Evolutionary conservation across 2,888 invertebrate species (phyloP).

Genomic region (Eucriotettix oculatus): DNA sequence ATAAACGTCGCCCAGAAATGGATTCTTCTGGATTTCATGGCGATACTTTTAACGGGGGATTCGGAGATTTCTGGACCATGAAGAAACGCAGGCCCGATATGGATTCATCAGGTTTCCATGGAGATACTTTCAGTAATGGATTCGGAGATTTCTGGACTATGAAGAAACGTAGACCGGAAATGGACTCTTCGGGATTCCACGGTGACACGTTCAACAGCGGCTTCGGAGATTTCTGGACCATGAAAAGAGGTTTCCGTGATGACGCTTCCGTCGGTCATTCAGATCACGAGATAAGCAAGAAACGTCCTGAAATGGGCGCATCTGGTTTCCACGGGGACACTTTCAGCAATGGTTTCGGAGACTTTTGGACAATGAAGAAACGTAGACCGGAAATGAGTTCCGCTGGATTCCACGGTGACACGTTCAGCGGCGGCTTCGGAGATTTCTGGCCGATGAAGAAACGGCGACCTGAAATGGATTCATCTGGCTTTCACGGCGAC

Average conservation of each 20-base stretch:
- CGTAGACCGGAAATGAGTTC: constrained; percentile 8
- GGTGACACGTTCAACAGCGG: constrained; percentile 20
- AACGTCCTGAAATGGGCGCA: constrained; percentile 14
- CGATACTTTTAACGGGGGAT: neutral
- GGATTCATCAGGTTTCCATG: constrained; percentile 13
- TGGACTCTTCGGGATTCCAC: constrained; percentile 19
- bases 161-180: constrained; percentile 16
- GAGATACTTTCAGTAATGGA: constrained; percentile 17
- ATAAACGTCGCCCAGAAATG: neutral
- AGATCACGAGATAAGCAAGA: constrained; percentile 17
- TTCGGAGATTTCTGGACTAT: constrained; percentile 16
- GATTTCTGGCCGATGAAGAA: constrained; percentile 21
- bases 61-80: neutral
- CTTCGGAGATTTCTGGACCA: constrained; percentile 19
- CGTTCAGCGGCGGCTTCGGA: constrained; percentile 20
- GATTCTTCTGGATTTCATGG: neutral
- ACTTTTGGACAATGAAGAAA: constrained; percentile 14
- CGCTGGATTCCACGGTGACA: constrained; percentile 22
- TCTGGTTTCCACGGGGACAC: constrained; percentile 15
- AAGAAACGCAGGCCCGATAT: constrained; percentile 19
- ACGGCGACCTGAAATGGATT: constrained; percentile 15
- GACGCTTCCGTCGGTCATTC: constrained; percentile 19
- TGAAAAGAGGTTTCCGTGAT: constrained; percentile 20
- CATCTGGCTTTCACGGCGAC: constrained; percentile 21
- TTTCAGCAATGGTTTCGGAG: constrained; percentile 17